Conservation (phyloP, 1,140 invertebrate species). For the Caenorhabditis latens region DNA sequence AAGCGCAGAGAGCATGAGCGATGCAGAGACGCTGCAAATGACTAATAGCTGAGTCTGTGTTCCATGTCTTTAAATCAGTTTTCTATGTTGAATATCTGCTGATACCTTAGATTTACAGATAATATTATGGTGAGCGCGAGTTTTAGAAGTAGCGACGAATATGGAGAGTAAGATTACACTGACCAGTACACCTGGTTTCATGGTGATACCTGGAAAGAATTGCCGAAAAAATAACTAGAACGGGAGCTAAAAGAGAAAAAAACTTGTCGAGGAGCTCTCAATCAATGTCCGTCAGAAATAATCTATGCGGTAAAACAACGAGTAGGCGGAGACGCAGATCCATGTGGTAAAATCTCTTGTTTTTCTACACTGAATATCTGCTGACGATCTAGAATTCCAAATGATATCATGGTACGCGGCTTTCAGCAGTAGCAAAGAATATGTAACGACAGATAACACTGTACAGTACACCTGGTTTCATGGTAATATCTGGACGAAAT, state of each 20-base stretch:
- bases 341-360: no score
- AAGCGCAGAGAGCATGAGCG: no score
- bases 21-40: no score
- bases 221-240: no score
- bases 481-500: neutral
- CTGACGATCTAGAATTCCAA: neutral
- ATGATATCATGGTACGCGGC: neutral
- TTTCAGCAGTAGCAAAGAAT: neutral
- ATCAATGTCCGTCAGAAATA: no score
- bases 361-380: no score
- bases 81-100: neutral
- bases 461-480: neutral
- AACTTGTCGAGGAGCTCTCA: no score
- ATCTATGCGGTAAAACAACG: no score
- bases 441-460: neutral
- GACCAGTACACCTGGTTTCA: neutral
- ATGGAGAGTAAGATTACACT: neutral
- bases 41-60: no score
- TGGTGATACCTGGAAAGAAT: neutral
- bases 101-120: neutral
- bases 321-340: no score
- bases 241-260: no score
- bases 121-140: neutral
- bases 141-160: neutral
- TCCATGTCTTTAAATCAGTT: no score